Base-by-base conservation (phyloP, 2,113 vertebrate genomes). In the Myrmophylax atrothorax region DNA sequence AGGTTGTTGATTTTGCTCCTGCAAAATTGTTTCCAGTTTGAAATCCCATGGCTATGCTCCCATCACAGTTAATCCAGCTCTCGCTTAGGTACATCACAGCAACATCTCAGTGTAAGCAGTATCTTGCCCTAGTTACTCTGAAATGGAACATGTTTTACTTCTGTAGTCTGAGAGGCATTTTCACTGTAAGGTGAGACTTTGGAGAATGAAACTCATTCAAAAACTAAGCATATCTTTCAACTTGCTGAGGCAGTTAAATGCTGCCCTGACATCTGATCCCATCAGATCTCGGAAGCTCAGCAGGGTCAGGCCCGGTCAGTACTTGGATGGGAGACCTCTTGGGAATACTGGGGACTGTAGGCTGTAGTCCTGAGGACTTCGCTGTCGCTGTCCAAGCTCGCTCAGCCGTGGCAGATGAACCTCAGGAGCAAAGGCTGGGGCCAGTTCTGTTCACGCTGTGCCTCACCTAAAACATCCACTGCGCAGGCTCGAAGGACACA, bases 31-130 rank as follows among this genome's bases (percentile, higher is more conserved):
- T 85, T 90, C 28, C 18, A 9, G 10, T 85, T 85, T 58, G 67
- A 93, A 90, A 44, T 67, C 33, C 11, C n/a, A 4, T 53, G 25
- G 25, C 46, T 93, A 29, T 3, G 1, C 33, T 67, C 69, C 35
- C 10, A 12, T 73, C 38, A 23, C 2, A 18, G 47, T 70, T 74
- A 80, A 86, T 84, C 53, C n/a, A 50, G 35, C n/a, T 87, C n/a
- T 60, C 0, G 0, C 11, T 88, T 24, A 8, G n/a, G 7, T 76
- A 14, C 37, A 17, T 67, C 50, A 29, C 46, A 29, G 31, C 29
- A 60, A 10, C 15, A 42, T 37, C 26, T 77, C 22, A 0, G 10
- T 58, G 14, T 62, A 19, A 16, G 52, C 35, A 28, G 59, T 80
- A 79, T 18, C n/a, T 87, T 76, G 37, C 40, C 46, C 7, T 59